Percentiles rank a stretch among this genome's conserved stretches.
These are phyloP conservation scores for Glaucomys volans DNA, from an alignment of 2,113 vertebrate species.

Conservation along the genomic window DNA sequence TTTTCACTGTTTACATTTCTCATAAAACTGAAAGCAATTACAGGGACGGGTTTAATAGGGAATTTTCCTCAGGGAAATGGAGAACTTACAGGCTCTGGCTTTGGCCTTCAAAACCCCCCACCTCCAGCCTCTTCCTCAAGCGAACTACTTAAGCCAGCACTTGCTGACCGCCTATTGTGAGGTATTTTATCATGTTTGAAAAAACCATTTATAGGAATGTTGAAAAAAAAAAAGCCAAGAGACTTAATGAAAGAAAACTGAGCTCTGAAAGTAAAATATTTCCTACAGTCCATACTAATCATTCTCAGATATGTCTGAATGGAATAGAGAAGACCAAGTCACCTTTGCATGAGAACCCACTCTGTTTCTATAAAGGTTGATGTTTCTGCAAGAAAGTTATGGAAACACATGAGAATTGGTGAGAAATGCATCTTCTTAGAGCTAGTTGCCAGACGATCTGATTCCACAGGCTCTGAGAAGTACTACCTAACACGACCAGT, in stretches of 20 bases:
- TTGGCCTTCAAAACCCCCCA: neutral
- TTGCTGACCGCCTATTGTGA: neutral
- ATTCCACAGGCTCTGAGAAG: neutral
- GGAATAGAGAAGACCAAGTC: neutral
- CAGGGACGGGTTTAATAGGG: neutral
- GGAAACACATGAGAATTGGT: neutral
- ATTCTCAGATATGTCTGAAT: neutral
- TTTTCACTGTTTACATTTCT: slow-evolving; percentile 53
- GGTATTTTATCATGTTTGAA: neutral
- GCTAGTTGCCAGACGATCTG: neutral
- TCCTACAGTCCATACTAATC: neutral
- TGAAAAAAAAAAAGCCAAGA: neutral
- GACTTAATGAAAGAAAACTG: neutral
- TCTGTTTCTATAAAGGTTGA: neutral
- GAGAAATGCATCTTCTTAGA: neutral
- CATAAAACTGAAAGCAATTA: slow-evolving; percentile 37
- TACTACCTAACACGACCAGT: neutral
- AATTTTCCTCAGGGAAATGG: neutral
- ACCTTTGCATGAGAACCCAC: neutral
- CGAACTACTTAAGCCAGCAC: neutral
- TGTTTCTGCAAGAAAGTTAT: neutral
- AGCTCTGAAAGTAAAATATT: neutral
- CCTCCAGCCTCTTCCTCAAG: neutral
- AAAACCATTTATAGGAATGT: neutral
- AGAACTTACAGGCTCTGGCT: neutral